Base-by-base conservation (phyloP, 1,140 invertebrate species). In the Meloidogyne exigua region DNA sequence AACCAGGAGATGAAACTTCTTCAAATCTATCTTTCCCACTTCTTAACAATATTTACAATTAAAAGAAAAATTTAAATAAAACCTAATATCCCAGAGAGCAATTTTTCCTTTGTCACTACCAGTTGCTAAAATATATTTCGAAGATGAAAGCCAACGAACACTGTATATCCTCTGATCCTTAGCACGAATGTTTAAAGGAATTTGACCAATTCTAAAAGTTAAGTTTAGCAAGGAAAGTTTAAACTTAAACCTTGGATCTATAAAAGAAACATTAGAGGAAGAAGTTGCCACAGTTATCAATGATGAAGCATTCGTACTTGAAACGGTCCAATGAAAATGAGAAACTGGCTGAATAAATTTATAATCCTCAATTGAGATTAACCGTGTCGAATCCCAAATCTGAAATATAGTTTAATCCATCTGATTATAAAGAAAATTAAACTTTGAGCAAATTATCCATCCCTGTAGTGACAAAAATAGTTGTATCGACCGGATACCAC, bases 401-500 rank as follows among this genome's bases (percentile, higher is more conserved):
- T 75, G 23, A 32, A 25, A 64, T 23, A 62, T 39, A 7, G 13
- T 72, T 72, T 73, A 25, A 25, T 67, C n/a, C 12, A 13, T 5
- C 28, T 28, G 23, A 36, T 26, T 74, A n/a, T 11, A 67, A 28
- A 10, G 18, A 9, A 39, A 39, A 9, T 66, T 73, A 32, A n/a
- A 75, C 74, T 21, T 75, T 75, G 1, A 75, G 18, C 2, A 70
- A 42, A 21, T 75, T 68, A 49, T 75, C 74, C 65, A 44, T 75
- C 36, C 74, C 70, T 15, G 66, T 28, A 25, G 74, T 75, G 7
- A 66, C 74, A 74, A 75, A 75, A 68, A 75, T 70, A 28, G 44
- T 72, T 18, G 74, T 63, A 36, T 75, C 74, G 15, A 75, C 66
- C 2, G 74, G 74, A 69, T 75, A 75, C 74, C 74, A 75, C 21